Percentiles rank a stretch among this genome's conserved stretches.
phyloP scores from a whole-genome alignment of 2,797 vertebrate species.

The Benthosema pterotum region DNA sequence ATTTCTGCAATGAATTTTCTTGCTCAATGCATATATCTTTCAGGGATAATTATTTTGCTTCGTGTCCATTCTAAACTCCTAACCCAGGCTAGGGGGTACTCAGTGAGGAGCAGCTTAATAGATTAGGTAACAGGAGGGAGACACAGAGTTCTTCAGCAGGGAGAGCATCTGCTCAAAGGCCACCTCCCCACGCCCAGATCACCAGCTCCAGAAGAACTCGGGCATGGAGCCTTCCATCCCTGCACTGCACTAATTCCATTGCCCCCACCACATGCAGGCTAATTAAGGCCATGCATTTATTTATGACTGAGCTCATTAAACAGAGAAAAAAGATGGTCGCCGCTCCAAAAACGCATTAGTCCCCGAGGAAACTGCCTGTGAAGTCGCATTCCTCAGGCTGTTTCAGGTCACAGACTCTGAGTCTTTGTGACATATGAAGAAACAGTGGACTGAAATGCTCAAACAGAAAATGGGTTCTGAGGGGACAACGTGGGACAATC shows the following conservation, averaged over 20 bases:
- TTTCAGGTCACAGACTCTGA: conserved; percentile 72
- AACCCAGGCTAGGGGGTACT: conserved; percentile 55
- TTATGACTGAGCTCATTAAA: conserved; percentile 84
- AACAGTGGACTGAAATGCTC: conserved; percentile 49
- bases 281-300: conserved; percentile 87
- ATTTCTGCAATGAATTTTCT: conserved; percentile 20
- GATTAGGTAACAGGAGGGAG: conserved; percentile 80
- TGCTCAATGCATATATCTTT: conserved; percentile 24
- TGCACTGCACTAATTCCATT: conserved; percentile 73
- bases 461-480: conserved; percentile 50
- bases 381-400: conserved; percentile 70
- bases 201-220: conserved; percentile 72
- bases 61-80: conserved; percentile 53
- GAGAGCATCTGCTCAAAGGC: conserved; percentile 87
- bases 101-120: conserved; percentile 77
- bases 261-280: conserved; percentile 75
- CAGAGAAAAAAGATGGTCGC: conserved; percentile 71
- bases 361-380: conserved; percentile 75
- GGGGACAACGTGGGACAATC: conserved; percentile 56
- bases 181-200: conserved; percentile 78
- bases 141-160: conserved; percentile 59
- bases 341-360: conserved; percentile 75
- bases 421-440: conserved; percentile 73
- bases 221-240: conserved; percentile 72
- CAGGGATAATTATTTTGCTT: conserved; percentile 51